These are phyloP conservation scores for Plebejus argus DNA, from an alignment of 2,888 invertebrate genomes.

Conservation along the genomic window DNA sequence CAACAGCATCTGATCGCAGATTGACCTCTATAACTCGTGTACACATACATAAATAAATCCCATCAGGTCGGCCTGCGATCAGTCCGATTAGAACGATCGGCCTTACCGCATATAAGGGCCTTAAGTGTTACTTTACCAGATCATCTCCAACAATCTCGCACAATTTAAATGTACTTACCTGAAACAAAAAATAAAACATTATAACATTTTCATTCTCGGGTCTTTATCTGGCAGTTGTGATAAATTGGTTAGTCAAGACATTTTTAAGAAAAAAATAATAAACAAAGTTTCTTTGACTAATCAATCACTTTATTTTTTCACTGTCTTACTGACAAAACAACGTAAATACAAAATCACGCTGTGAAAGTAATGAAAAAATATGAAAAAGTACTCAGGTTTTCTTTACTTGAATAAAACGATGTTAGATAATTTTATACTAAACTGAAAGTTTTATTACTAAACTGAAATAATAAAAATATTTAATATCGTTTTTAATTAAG, in stretches of 20 bases:
- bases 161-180: slow-evolving; percentile 48
- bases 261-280: background rate
- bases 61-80: no score
- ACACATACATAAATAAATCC: no score
- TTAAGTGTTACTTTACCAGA: background rate
- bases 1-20: no score
- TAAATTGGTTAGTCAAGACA: slow-evolving; percentile 31
- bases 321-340: background rate
- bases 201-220: slow-evolving; percentile 29
- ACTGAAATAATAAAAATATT: no score
- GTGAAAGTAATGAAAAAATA: background rate
- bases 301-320: slow-evolving; percentile 23
- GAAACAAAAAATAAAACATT: slow-evolving; percentile 43
- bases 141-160: background rate
- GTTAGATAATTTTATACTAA: no score
- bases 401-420: background rate
- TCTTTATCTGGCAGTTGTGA: slow-evolving; percentile 28
- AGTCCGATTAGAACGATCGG: no score
- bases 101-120: no score
- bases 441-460: no score
- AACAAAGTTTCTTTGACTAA: slow-evolving; percentile 14
- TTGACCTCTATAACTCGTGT: no score
- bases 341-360: background rate
- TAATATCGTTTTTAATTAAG: no score
- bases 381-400: background rate